phyloP scores from a whole-genome alignment of 64 coral and sea anemone genomes.

The Porites lutea region DNA sequence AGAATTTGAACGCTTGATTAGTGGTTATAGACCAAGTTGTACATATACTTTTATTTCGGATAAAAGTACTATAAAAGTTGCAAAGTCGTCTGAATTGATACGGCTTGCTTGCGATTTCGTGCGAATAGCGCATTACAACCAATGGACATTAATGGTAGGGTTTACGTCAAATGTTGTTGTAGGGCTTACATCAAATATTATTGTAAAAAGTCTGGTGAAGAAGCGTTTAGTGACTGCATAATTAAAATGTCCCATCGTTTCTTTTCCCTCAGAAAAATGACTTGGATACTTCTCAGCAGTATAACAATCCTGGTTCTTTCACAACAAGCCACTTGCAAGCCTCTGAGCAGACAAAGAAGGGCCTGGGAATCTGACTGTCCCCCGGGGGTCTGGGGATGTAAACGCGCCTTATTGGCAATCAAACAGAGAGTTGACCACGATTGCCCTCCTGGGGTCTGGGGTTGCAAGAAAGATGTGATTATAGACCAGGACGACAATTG shows the following conservation, averaged over 20 bases:
- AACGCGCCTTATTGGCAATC: background rate
- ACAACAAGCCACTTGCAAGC: constrained; percentile 3
- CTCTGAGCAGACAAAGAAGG: constrained; percentile 12
- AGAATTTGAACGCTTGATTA: too few species aligned
- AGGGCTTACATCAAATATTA: too few species aligned
- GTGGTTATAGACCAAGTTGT: too few species aligned
- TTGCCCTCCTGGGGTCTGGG: constrained; percentile 63
- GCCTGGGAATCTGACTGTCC: constrained; percentile 34
- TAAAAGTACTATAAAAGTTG: too few species aligned
- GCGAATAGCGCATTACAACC: too few species aligned
- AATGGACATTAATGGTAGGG: too few species aligned
- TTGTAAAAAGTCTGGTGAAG: too few species aligned
- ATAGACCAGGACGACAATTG: constrained; percentile 22
- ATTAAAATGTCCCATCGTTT: background rate
- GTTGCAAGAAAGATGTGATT: constrained; percentile 53
- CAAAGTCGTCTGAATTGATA: too few species aligned
- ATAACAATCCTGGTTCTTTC: constrained; percentile 1
- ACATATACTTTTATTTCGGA: too few species aligned
- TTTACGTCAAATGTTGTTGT: too few species aligned
- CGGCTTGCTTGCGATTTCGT: too few species aligned
- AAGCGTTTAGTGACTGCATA: too few species aligned
- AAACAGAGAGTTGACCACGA: background rate
- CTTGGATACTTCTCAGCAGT: constrained; percentile 6
- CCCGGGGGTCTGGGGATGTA: constrained; percentile 67
- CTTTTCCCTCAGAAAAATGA: constrained; percentile 18